Evolutionary conservation across 2,888 invertebrate species (phyloP).

Genomic region (Eristalis pertinax): DNA sequence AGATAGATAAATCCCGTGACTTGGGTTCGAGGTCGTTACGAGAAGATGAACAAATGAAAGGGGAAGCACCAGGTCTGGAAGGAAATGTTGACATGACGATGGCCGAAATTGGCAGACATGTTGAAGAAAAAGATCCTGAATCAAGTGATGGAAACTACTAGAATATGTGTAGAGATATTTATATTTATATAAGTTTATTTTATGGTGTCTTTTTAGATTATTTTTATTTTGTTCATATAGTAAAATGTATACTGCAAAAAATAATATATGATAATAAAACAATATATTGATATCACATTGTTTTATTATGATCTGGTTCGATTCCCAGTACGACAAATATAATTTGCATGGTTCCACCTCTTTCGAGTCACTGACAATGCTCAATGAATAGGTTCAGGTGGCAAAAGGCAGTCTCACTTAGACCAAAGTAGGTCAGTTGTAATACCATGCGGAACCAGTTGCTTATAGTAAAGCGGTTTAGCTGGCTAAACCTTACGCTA

Average conservation of each 20-base stretch:
- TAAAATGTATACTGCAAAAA: not conserved
- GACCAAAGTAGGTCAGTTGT: too few relatives aligned
- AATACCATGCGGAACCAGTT: too few relatives aligned
- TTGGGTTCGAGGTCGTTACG: constrained; percentile 34
- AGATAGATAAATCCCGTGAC: constrained; percentile 71
- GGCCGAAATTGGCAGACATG: not conserved
- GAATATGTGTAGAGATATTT: not conserved
- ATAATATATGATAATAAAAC: too few relatives aligned
- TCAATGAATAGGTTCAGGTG: too few relatives aligned
- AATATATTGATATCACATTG: constrained; percentile 10
- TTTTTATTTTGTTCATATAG: constrained; percentile 8
- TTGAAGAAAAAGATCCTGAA: constrained; percentile 1
- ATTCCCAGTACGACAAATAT: too few relatives aligned
- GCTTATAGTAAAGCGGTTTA: too few relatives aligned
- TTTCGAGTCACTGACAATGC: too few relatives aligned
- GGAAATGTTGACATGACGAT: not conserved
- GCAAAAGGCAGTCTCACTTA: too few relatives aligned
- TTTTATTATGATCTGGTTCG: not conserved
- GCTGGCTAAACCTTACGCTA: too few relatives aligned
- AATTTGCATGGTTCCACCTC: too few relatives aligned
- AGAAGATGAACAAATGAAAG: not conserved
- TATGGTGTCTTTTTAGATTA: not conserved
- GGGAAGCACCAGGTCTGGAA: not conserved
- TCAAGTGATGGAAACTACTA: constrained; percentile 1
- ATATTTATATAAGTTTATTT: constrained; percentile 54